Evolutionary conservation across 2,113 vertebrate genomes (phyloP).

Genomic region (Bostrychus sinensis): DNA sequence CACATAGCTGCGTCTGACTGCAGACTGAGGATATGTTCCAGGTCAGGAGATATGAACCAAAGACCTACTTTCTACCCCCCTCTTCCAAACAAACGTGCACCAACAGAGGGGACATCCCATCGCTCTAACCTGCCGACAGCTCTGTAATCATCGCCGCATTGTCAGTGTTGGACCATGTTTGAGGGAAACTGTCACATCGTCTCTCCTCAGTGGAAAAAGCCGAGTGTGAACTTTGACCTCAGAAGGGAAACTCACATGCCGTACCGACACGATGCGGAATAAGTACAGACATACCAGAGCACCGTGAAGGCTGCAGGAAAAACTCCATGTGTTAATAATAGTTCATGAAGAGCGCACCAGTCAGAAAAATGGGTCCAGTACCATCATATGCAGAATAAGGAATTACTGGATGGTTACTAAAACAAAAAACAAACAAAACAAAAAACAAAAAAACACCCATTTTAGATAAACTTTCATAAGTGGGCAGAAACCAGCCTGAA

Average conservation of each 20-base stretch:
- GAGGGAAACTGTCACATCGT: conserved; percentile 5
- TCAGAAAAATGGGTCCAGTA: too few relatives aligned
- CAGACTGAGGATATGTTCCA: conserved; percentile 18
- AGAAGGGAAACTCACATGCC: neutral
- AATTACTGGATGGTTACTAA: too few relatives aligned
- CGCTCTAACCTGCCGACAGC: neutral
- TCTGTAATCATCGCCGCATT: neutral
- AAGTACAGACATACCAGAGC: neutral
- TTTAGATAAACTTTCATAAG: too few relatives aligned
- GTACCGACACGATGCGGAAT: neutral
- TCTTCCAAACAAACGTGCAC: conserved; percentile 4
- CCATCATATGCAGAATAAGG: too few relatives aligned
- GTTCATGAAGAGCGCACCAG: neutral
- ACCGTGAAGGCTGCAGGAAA: neutral
- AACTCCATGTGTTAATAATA: neutral
- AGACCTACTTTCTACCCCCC: conserved; percentile 2
- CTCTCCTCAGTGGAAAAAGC: conserved; percentile 4
- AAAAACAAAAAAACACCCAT: too few relatives aligned
- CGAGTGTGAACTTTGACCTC: conserved; percentile 5
- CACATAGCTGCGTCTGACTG: conserved; percentile 12
- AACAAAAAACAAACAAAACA: too few relatives aligned
- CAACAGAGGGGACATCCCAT: conserved; percentile 9
- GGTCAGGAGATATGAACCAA: conserved; percentile 26
- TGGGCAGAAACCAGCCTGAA: too few relatives aligned
- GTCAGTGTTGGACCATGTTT: neutral